phyloP scores from a whole-genome alignment of 2,113 vertebrate genomes.

The Seriola rivoliana region DNA sequence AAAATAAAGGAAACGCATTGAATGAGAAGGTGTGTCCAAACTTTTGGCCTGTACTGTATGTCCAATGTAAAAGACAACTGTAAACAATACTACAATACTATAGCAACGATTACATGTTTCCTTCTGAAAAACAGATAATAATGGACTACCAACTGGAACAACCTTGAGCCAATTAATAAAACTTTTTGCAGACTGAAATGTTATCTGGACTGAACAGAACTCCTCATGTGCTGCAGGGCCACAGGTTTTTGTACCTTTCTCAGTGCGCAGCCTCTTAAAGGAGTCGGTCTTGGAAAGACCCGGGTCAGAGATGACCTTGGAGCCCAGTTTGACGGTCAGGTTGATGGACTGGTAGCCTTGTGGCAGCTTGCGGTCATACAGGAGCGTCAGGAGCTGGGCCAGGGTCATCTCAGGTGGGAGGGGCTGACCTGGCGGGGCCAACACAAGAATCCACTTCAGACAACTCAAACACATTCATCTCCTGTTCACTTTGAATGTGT shows the following conservation, averaged over 20 bases:
- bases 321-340: conserved; percentile 96
- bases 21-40: too few relatives aligned
- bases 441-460: not conserved
- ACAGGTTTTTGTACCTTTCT: conserved; percentile 89
- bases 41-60: too few relatives aligned
- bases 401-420: conserved; percentile 97
- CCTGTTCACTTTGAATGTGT: not conserved
- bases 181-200: not conserved
- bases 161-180: not conserved
- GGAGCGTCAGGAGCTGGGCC: conserved; percentile 95
- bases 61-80: too few relatives aligned
- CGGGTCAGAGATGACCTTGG: conserved; percentile 97
- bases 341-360: conserved; percentile 98
- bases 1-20: too few relatives aligned
- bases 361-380: conserved; percentile 96
- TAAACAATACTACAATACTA: too few relatives aligned
- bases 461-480: not conserved
- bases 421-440: conserved; percentile 88
- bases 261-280: conserved; percentile 97
- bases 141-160: not conserved
- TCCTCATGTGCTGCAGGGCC: too few relatives aligned
- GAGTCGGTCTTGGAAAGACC: conserved; percentile 98
- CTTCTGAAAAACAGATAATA: too few relatives aligned
- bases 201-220: not conserved
- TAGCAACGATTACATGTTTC: too few relatives aligned